Evolutionary conservation across 1,140 invertebrate genomes (phyloP), one percentile per base, ranked within the genome.

Genomic region (Aphis gossypii): DNA sequence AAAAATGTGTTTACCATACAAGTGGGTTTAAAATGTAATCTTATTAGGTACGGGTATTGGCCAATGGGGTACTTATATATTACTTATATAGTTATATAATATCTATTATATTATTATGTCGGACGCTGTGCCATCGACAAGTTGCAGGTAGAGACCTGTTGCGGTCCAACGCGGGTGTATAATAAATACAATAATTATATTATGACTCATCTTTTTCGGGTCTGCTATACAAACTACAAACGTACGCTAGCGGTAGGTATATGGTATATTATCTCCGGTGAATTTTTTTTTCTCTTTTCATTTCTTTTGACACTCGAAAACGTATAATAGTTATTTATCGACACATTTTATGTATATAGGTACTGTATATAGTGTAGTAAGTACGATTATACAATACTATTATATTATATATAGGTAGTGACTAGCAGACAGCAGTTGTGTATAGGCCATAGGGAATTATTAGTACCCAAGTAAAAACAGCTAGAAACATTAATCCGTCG

Each of bases 161-260:
- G 82, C 82, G 35, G 82, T 23, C 82, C 21, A 35, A 41, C 82
- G 20, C 82, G 7, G 82, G 35, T 35, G 82, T 35, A 41, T 41
- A 38, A 68, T 68, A 68, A 68, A 68, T 68, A 76, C n/a, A 76
- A 76, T 76, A 76, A 76, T 76, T 76, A 76, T 76, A 18, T n/a
- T 83, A 23, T 83, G 82, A 83, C 20, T 83, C 82, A 83, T 83
- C 82, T 38, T 83, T 30, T 11, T 41, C 38, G 38, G 82, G 23
- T 21, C 82, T 35, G 41, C 41, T 83, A 20, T 41, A 35, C 35
- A 9, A 35, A 41, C 82, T 83, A 35, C 35, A 9, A 35, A 41
- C 82, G 35, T 35, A 21, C 35, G 35, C 82, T 20, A 21, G 35
- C n/a, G 20, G 20, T 20, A 35, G 20, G 20, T 20, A 35, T 41